Base-by-base conservation (phyloP, 2,888 invertebrate genomes). In the Lycophotia porphyrea region DNA sequence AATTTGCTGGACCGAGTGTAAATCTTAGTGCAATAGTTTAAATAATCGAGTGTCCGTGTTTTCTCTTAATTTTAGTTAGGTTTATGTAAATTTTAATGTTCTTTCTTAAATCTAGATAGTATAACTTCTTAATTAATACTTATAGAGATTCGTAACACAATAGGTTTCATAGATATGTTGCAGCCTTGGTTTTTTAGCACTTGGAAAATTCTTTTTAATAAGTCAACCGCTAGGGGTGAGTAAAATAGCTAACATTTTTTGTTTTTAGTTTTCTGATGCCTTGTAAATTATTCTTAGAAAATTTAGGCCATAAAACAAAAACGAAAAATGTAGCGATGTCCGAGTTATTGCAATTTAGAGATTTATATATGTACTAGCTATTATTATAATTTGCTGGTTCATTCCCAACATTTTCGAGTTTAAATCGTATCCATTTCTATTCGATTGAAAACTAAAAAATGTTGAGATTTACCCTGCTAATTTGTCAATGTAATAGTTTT, bases 1-100 rank as follows among this genome's bases (percentile, higher is more conserved):
- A 13, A 36, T 55, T 11, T 31, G 21, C 42, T 34, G 44, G 60
- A 52, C n/a, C 24, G n/a, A 11, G 13, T 63, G 31, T 58, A 55
- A 67, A 72, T 78, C 70, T 81, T 81, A 78, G 76, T 86, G 88
- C 86, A 84, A 84, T 86, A 64, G n/a, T 66, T 64, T 13, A 76
- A 69, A 80, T 74, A 58, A 70, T 76, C 15, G 75, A 58, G 69
- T 79, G 74, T 73, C 61, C 39, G 70, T 84, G 84, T 81, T 71
- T 68, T 81, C 64, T 68, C 47, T 73, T 77, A 72, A 9, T 55
- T 80, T 73, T 80, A 80, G 55, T 71, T 71, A 83, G 73, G 71
- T 75, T 78, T 76, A 79, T 76, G 60, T 77, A 81, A 87, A 86
- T 74, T 85, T 85, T 75, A 74, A 75, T 76, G 39, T 68, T 81